Base-by-base conservation (phyloP, 2,113 vertebrate species). In the Ictalurus furcatus region DNA sequence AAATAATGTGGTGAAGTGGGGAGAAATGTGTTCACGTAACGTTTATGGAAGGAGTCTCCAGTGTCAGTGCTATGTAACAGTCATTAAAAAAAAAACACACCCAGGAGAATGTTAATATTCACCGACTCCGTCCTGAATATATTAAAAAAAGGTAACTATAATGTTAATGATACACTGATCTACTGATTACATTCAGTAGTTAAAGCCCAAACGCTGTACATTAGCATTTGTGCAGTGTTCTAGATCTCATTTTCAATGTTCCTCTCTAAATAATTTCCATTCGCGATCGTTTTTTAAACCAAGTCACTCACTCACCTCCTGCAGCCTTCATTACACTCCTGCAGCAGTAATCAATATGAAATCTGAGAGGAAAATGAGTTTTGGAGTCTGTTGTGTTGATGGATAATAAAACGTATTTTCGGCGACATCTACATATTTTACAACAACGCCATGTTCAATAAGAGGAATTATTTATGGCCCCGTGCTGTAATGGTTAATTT, bases 401-500 rank as follows among this genome's bases (percentile, higher is more conserved):
- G 54, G 71, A 86, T 76, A 86, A 44, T 58, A 25, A 74, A 61
- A 37, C 7, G 1, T 28, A 86, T 28, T 76, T 23, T 34, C 28
- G 69, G 14, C 30, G 85, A 86, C 71, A 44, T 58, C 34, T 78
- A 30, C 56, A 61, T 86, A 19, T 30, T 86, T 58, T 59, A 61
- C 30, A 76, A 86, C 21, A 40, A 11, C 6, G 3, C 6, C 17
- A n/a, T 37, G 48, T 25, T 76, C 56, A 78, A 3, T 59, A 61
- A 12, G 37, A 19, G 40, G 63, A 69, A 9, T 85, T 67, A 52
- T 30, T 52, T 1, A 85, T 28, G 25, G 48, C 1, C 34, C 34
- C 0, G 4, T 56, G n/a, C 54, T 11, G 19, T 37, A 58, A 73
- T 4, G 30, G 69, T 54, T 25, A 59, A 59, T 28, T 37, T 71